Evolutionary conservation across 1,140 invertebrate species (phyloP).

Genomic region (Ips nitidus): DNA sequence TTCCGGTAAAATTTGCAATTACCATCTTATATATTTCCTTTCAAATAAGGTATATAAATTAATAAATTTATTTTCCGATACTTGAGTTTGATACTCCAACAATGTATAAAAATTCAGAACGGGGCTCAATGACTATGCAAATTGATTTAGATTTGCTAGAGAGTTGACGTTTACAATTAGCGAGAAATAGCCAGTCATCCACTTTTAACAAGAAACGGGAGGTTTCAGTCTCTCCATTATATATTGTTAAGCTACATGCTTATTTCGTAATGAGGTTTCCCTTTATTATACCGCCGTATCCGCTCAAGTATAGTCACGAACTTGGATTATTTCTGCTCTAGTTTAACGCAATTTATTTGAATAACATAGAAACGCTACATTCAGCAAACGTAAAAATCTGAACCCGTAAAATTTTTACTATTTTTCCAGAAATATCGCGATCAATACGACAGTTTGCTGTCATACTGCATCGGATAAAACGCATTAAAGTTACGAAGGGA

Average conservation of each 20-base stretch:
- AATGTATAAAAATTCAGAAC: too few relatives aligned
- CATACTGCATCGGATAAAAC: not conserved
- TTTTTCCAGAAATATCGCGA: not conserved
- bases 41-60: too few relatives aligned
- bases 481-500: not conserved
- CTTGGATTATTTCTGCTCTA: not conserved
- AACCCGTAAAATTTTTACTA: conserved; percentile 1
- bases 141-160: conserved; percentile 2
- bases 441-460: not conserved
- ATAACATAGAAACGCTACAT: not conserved
- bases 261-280: conserved; percentile 2
- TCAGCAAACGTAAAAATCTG: not conserved
- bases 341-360: not conserved
- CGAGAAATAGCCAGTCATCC: conserved; percentile 1
- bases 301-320: not conserved
- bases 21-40: not conserved
- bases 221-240: conserved; percentile 1
- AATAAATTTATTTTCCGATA: too few relatives aligned
- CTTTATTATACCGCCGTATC: not conserved
- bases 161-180: conserved; percentile 3
- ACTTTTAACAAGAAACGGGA: conserved; percentile 1
- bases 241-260: conserved; percentile 1
- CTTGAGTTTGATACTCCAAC: too few relatives aligned
- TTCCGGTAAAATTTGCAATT: not conserved
- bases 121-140: not conserved